These are phyloP conservation scores for Neofelis nebulosa DNA, from an alignment of 2,113 vertebrate genomes.

Conservation along the genomic window DNA sequence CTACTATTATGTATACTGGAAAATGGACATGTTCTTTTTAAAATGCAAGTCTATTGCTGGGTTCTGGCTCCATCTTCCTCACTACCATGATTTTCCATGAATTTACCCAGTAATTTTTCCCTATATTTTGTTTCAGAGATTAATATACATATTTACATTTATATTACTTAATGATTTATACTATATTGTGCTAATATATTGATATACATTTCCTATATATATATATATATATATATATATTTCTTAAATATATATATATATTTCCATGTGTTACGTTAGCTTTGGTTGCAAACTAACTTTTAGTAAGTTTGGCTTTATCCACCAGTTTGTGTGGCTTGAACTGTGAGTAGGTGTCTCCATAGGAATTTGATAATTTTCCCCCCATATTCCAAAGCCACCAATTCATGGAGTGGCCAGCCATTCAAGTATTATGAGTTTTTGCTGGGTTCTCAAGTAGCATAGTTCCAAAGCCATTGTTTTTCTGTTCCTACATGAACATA, in stretches of 20 bases:
- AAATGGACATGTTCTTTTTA: not conserved
- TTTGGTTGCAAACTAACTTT: slow-evolving; percentile 1
- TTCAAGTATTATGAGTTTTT: not conserved
- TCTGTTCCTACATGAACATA: not conserved
- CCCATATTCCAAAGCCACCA: not conserved
- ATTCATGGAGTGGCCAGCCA: not conserved
- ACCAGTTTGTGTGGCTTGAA: not conserved
- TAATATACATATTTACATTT: not conserved
- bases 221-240: too few species aligned
- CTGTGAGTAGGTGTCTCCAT: not conserved
- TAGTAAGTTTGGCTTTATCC: not conserved
- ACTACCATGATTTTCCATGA: not conserved
- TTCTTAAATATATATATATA: too few species aligned
- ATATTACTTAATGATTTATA: not conserved
- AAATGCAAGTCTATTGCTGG: not conserved
- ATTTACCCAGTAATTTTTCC: not conserved
- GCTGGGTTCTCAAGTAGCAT: not conserved
- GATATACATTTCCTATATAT: not conserved
- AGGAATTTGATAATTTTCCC: not conserved
- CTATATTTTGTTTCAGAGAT: not conserved
- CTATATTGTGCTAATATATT: not conserved
- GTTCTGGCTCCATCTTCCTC: not conserved
- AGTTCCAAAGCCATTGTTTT: not conserved
- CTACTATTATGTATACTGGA: not conserved
- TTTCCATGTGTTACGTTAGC: not conserved